phyloP scores from a whole-genome alignment of 2,113 vertebrate genomes.

The Zonotrichia leucophrys region DNA sequence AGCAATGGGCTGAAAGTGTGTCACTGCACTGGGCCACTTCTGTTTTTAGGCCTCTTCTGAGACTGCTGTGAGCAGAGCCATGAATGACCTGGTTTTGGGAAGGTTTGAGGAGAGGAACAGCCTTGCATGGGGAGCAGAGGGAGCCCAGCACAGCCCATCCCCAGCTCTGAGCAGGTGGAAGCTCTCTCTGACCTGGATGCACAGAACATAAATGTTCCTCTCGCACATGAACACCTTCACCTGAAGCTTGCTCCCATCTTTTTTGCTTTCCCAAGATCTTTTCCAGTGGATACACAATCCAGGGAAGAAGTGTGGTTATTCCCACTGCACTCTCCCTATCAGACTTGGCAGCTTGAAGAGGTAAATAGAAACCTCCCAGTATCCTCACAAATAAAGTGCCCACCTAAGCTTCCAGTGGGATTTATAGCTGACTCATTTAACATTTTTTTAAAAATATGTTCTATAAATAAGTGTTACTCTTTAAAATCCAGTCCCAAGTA shows the following conservation, averaged over 20 bases:
- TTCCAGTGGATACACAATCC: neutral
- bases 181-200: neutral
- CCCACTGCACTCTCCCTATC: neutral
- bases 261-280: neutral
- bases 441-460: accelerated
- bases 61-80: neutral
- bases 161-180: neutral
- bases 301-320: neutral
- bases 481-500: neutral
- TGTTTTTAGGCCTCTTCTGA: conserved; percentile 21
- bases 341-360: neutral
- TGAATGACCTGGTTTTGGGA: neutral
- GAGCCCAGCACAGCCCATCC: neutral
- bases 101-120: neutral
- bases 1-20: neutral
- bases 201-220: neutral
- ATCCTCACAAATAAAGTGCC: neutral
- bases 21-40: neutral
- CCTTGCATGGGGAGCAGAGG: accelerated
- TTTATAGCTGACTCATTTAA: neutral
- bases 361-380: accelerated
- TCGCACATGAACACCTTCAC: neutral
- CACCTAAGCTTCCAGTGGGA: neutral
- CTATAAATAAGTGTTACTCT: neutral
- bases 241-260: neutral